These are phyloP conservation scores for Pycnomerus fuliginosus DNA, from an alignment of 2,888 invertebrate genomes.

Conservation along the genomic window DNA sequence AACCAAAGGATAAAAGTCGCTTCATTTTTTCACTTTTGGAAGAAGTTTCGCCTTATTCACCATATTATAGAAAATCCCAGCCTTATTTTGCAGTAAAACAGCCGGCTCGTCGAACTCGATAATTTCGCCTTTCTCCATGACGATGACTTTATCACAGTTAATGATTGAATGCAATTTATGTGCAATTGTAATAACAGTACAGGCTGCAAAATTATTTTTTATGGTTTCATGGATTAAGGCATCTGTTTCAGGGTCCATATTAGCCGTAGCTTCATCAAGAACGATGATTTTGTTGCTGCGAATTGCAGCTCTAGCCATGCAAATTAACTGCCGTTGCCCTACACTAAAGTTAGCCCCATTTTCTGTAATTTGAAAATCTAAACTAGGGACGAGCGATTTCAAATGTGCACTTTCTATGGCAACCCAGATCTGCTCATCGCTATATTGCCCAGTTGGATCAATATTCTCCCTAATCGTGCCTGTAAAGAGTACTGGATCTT, in stretches of 20 bases:
- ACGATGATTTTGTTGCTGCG: constrained; percentile 56
- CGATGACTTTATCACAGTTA: constrained; percentile 58
- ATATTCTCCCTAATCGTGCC: constrained; percentile 84
- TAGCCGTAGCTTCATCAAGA: constrained; percentile 61
- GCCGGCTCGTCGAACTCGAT: constrained; percentile 9
- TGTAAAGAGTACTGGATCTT: constrained; percentile 82
- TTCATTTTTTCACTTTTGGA: constrained; percentile 52
- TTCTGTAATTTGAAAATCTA: constrained; percentile 51
- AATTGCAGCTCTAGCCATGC: constrained; percentile 58
- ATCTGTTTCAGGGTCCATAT: constrained; percentile 59
- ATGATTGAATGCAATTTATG: constrained; percentile 56
- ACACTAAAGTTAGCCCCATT: constrained; percentile 51
- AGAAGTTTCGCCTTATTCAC: constrained; percentile 69
- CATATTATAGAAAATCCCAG: constrained; percentile 66
- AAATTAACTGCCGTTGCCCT: constrained; percentile 59
- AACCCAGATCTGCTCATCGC: constrained; percentile 77
- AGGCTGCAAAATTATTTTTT: constrained; percentile 54
- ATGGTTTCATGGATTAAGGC: constrained; percentile 57
- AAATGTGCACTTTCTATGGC: constrained; percentile 78
- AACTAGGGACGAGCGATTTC: constrained; percentile 64
- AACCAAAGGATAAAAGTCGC: too few relatives aligned
- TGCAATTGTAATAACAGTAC: constrained; percentile 57
- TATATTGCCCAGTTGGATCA: constrained; percentile 79
- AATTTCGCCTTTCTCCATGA: constrained; percentile 48
- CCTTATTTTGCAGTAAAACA: constrained; percentile 55